Evolutionary conservation across 2,888 invertebrate genomes (phyloP), one percentile per base, ranked within the genome.

Genomic region (Lasioglossum oenotherae): DNA sequence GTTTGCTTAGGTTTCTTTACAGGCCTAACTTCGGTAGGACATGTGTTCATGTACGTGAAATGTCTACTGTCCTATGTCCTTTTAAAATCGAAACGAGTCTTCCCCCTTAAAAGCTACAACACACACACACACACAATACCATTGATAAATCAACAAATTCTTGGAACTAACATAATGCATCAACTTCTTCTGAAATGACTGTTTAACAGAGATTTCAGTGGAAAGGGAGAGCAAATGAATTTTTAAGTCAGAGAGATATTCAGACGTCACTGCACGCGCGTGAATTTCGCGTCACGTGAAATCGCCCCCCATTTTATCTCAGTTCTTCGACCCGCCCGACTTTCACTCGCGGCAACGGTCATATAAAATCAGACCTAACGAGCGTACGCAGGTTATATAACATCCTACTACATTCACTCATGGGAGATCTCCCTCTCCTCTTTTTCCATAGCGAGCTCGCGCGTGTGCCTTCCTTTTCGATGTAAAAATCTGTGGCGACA

Each of bases 291-390:
- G 60, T 67, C 35, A 64, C 64, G 74, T 67, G 75, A 73, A 84
- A 84, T 80, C 46, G 60, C 38, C 72, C 67, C n/a, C 41, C 69
- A 71, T 82, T 81, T 89, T 38, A 69, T 69, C 60, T 10, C 71
- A 23, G 67, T 84, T 87, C 82, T 78, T 80, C 60, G 76, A 82
- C 71, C 80, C 69, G 80, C 57, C 41, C 67, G 76, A 88, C 88
- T 88, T 88, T 88, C 88, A 88, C 88, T 88, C 60, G 78, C 75
- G 46, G 69, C 80, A 74, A 38, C 60, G 41, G 72, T 80, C 84
- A 69, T 87, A 60, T 80, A 88, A 89, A 89, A 84, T 88, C 89
- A 49, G 76, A 76, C 67, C 31, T 87, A 89, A 88, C 74, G 80
- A 89, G 76, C 82, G 79, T 77, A 71, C 53, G 80, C 81, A 49